A percentile compares a stretch with the other conserved stretches of the same genome.
Evolutionary conservation across 2,888 invertebrate species (phyloP).

Genomic region (Parnassius orleans): DNA sequence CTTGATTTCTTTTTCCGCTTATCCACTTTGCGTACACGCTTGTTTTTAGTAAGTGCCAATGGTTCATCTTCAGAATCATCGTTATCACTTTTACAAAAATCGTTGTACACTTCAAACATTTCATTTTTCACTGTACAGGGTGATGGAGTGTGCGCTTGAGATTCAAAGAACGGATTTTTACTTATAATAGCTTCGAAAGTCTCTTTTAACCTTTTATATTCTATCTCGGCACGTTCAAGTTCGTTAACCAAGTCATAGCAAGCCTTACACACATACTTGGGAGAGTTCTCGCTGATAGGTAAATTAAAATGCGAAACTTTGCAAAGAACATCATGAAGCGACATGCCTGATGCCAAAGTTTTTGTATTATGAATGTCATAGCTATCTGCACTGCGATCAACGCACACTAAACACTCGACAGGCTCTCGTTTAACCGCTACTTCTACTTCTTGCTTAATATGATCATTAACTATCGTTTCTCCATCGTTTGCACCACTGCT

Average conservation of each 20-base stretch:
- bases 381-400: constrained; percentile 46
- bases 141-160: constrained; percentile 40
- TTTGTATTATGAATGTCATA: constrained; percentile 47
- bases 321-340: constrained; percentile 51
- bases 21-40: constrained; percentile 49
- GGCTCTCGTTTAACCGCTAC: constrained; percentile 58
- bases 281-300: constrained; percentile 38
- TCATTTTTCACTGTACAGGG: constrained; percentile 41
- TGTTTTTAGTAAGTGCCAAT: constrained; percentile 57
- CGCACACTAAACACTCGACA: constrained; percentile 61
- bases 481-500: constrained; percentile 43
- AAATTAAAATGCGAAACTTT: constrained; percentile 52
- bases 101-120: constrained; percentile 31
- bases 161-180: constrained; percentile 63
- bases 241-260: constrained; percentile 64
- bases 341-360: constrained; percentile 49
- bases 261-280: constrained; percentile 55
- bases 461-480: constrained; percentile 40
- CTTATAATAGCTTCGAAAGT: constrained; percentile 62
- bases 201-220: constrained; percentile 61
- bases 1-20: constrained; percentile 58
- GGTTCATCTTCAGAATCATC: constrained; percentile 66
- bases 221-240: constrained; percentile 64
- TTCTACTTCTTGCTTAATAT: constrained; percentile 53
- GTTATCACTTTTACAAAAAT: constrained; percentile 28